A percentile compares a stretch with the other conserved stretches of the same genome.
Conservation (phyloP, 2,113 vertebrate species). For the Anguilla rostrata region DNA sequence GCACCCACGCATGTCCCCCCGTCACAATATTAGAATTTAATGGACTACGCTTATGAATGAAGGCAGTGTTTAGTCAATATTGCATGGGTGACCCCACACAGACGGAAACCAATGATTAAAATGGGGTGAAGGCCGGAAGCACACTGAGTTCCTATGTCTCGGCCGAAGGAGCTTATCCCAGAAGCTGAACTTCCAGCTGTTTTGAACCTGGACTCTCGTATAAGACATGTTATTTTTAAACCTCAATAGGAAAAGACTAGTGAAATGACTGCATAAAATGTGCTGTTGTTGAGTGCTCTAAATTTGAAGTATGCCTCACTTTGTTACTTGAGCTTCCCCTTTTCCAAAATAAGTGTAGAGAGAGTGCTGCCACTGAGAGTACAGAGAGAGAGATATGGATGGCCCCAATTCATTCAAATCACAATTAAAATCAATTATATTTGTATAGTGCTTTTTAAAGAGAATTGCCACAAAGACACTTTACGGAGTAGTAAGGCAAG, state of each 20-base stretch:
- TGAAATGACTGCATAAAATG: background rate
- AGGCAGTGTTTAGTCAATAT: slow-evolving; percentile 14
- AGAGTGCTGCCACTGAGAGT: no score
- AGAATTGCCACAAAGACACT: no score
- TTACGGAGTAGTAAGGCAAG: no score
- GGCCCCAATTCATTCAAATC: background rate
- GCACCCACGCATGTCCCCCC: slow-evolving; percentile 1
- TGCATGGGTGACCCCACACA: background rate
- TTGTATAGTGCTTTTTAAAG: no score
- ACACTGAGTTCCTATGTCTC: background rate
- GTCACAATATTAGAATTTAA: slow-evolving; percentile 19
- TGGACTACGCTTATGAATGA: slow-evolving; percentile 30
- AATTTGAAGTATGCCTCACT: background rate
- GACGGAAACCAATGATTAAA: background rate
- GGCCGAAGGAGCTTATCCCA: background rate
- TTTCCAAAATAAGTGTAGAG: background rate
- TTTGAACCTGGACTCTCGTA: no score
- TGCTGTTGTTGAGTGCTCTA: background rate
- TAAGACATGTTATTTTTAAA: no score
- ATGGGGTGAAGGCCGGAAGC: background rate
- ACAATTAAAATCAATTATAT: no score
- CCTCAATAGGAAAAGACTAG: no score
- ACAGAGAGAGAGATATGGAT: no score
- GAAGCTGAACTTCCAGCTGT: background rate
- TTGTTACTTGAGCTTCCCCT: background rate